A percentile compares a stretch with the other conserved stretches of the same genome.
phyloP scores from a whole-genome alignment of 2,888 invertebrate species.

The Aphelenchoides bicaudatus region DNA sequence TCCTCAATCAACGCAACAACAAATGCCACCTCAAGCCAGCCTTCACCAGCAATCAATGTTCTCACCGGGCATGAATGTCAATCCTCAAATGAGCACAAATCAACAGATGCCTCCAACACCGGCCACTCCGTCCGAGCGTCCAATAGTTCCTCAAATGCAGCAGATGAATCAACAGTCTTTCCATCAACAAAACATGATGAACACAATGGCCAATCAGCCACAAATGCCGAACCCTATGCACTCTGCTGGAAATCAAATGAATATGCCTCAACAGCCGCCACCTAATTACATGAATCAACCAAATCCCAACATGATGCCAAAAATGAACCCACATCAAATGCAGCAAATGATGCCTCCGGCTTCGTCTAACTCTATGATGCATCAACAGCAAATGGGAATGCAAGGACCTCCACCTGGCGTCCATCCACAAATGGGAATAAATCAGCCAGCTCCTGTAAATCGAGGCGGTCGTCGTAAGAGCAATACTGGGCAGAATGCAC shows the following conservation, averaged over 20 bases:
- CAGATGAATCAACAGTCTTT: background rate
- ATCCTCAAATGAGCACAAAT: background rate
- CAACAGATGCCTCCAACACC: constrained; percentile 10
- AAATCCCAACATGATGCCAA: background rate
- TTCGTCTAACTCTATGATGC: background rate
- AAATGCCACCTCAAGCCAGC: too few relatives aligned
- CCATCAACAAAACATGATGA: background rate
- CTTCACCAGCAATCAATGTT: background rate
- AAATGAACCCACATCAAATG: background rate
- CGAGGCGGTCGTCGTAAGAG: constrained; percentile 9
- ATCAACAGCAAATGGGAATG: background rate
- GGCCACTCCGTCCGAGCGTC: constrained; percentile 6
- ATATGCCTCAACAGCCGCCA: background rate
- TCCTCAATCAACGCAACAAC: background rate
- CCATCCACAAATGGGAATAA: background rate
- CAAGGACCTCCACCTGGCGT: background rate
- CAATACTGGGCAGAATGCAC: background rate
- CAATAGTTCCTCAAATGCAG: constrained; percentile 7
- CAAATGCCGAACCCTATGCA: background rate
- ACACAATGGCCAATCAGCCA: constrained; percentile 8
- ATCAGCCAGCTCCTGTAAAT: background rate
- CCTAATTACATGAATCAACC: background rate
- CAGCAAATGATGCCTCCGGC: constrained; percentile 8
- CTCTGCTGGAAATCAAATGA: too few relatives aligned
- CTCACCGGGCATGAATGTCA: background rate